Conservation (phyloP, 2,888 invertebrate species). For the Synergus laeviventris region DNA sequence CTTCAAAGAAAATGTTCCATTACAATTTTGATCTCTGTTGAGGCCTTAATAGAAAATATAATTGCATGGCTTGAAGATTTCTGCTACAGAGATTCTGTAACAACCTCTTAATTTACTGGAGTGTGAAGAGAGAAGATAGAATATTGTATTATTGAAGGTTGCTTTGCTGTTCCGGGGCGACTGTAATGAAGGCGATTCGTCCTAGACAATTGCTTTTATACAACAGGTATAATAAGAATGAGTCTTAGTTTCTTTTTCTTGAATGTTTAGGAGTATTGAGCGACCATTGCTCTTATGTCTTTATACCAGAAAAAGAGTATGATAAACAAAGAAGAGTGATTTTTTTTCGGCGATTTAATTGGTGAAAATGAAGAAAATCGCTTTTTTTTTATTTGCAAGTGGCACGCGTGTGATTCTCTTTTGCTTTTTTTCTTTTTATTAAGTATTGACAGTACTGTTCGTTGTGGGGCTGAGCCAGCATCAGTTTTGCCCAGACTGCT, state of each 20-base stretch:
- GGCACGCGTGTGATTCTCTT: conserved; percentile 24
- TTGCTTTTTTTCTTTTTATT: not conserved
- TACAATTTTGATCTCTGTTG: not conserved
- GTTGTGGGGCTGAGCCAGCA: conserved; percentile 28
- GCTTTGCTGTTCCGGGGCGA: conserved; percentile 28
- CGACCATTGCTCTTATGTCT: not conserved
- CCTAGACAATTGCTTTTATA: not conserved
- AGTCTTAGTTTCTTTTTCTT: not conserved
- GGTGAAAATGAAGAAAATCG: conserved; percentile 7
- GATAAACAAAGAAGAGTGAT: conserved; percentile 4
- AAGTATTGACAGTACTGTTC: conserved; percentile 35
- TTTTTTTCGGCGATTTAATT: conserved; percentile 29
- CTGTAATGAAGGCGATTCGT: conserved; percentile 23
- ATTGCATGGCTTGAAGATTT: conserved; percentile 4
- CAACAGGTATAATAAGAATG: not conserved
- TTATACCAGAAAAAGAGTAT: not conserved
- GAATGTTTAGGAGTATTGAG: not conserved
- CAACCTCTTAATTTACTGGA: conserved; percentile 22
- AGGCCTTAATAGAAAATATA: conserved; percentile 1
- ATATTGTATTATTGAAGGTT: conserved; percentile 21
- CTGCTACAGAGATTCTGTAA: conserved; percentile 1
- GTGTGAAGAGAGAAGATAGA: not conserved
- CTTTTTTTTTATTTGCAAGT: conserved; percentile 1
- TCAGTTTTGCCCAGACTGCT: conserved; percentile 7
- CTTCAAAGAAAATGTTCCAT: not conserved